Base-by-base conservation (phyloP, 2,797 vertebrate species). In the Bradypus variegatus region DNA sequence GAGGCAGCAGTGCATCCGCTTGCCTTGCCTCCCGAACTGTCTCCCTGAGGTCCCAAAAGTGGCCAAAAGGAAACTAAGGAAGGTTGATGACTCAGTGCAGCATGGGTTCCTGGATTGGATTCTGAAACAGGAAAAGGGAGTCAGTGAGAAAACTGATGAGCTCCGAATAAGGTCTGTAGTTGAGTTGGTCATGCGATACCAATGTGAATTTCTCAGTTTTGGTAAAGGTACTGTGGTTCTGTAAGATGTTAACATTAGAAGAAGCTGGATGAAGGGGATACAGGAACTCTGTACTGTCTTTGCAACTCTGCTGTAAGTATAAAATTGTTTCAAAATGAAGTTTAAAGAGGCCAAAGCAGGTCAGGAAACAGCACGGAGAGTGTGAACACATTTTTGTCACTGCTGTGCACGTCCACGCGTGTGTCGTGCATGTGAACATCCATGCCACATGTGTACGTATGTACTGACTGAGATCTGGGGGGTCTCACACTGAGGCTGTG, bases 111-210 rank as follows among this genome's bases (percentile, higher is more conserved):
- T 38, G 88, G 80, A 10, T 4, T 1, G 15, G 88, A 5, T 29
- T 29, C 48, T 38, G 62, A 58, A 10, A 65, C 25, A 16, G 64
- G 16, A 29, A 50, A 55, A 33, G 84, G 62, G 21, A 11, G 4
- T 65, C 55, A 6, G 48, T 48, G 62, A 58, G 70, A 29, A 58
- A 53, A 14, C 8, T 33, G 82, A 2, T 11, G 25, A 73, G 6
- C 29, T 18, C 8, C 8, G 15, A 18, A 31, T 25, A 7, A 70
- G 69, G 69, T 50, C 53, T n/a, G 36, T 33, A 25, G 48, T 15
- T 48, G 0, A 12, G 67, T 27, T 41, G 2, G 2, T 6, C 7
- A 36, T 1, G 36, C 69, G 10, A 0, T 6, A 5, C 67, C 31
- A 2, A 13, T 2, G 50, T 8, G 10, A 12, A 1, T 16, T 36